Evolutionary conservation across 2,113 vertebrate species (phyloP).

Genomic region (Gracilinanus agilis): DNA sequence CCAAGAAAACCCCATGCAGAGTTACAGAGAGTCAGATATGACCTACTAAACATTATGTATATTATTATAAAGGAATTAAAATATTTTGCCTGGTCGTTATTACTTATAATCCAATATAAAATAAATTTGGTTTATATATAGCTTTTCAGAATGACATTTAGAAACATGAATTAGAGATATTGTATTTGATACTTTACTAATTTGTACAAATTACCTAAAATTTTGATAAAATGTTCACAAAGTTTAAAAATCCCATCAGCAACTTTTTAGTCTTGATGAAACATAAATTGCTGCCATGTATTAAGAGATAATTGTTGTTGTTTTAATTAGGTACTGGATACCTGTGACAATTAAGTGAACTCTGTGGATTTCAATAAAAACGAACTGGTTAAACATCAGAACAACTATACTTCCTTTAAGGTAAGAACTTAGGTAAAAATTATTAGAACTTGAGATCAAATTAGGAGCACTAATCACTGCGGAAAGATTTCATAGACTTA

Average conservation of each 20-base stretch:
- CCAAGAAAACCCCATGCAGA: not conserved
- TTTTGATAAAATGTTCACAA: conserved; percentile 31
- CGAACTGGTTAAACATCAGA: not conserved
- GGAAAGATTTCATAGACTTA: conserved; percentile 34
- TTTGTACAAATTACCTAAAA: not conserved
- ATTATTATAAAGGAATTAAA: not conserved
- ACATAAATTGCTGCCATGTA: conserved; percentile 13
- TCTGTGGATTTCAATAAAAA: not conserved
- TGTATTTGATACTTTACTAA: not conserved
- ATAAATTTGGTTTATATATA: not conserved
- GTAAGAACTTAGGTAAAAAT: conserved; percentile 34
- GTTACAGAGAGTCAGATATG: not conserved
- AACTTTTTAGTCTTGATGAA: not conserved
- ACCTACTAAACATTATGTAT: not conserved
- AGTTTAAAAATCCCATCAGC: conserved; percentile 2
- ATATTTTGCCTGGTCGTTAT: not conserved
- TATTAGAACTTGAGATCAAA: conserved; percentile 5
- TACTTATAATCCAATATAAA: not conserved
- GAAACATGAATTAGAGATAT: not conserved
- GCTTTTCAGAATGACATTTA: not conserved
- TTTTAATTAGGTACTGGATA: conserved; percentile 27
- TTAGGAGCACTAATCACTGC: conserved; percentile 19
- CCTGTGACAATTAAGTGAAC: not conserved
- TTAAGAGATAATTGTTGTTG: conserved; percentile 35
- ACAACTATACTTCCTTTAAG: conserved; percentile 46